Conservation (phyloP, 2,797 vertebrate genomes). For the Chromis chromis region DNA sequence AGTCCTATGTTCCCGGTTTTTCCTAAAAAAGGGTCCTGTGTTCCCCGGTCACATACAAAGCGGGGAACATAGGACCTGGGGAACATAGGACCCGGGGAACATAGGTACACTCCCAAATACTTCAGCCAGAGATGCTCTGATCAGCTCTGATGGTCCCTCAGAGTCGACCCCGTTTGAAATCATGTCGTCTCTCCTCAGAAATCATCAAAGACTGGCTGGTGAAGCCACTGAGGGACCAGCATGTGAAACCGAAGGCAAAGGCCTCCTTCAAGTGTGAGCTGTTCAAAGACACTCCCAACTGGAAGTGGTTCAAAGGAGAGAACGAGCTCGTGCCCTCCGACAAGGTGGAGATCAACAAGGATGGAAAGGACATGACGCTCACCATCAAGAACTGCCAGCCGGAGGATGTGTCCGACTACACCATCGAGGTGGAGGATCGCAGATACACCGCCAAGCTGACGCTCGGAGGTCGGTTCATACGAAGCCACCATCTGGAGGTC, state of each 20-base stretch:
- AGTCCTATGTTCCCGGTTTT: no score
- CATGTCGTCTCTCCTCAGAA: conserved; percentile 85
- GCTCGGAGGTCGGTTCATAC: conserved; percentile 87
- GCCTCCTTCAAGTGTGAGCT: conserved; percentile 92
- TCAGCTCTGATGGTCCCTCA: no score
- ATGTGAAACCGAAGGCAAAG: conserved; percentile 94
- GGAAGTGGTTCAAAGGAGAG: conserved; percentile 97
- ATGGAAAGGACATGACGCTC: conserved; percentile 88
- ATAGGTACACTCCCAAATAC: no score
- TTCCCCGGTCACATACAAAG: no score
- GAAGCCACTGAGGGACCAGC: conserved; percentile 95
- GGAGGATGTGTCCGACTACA: conserved; percentile 91
- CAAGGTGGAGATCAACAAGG: conserved; percentile 91
- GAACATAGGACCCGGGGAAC: no score
- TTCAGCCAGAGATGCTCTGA: no score
- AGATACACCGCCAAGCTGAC: conserved; percentile 94
- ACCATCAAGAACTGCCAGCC: conserved; percentile 93
- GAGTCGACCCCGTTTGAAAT: no score
- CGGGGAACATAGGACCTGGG: no score
- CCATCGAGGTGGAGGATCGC: conserved; percentile 92
- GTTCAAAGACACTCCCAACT: conserved; percentile 93
- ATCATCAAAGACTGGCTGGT: conserved; percentile 96
- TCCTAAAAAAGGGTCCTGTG: no score
- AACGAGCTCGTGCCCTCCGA: conserved; percentile 90
- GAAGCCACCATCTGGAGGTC: rapidly evolving